Percentiles rank a stretch among this genome's conserved stretches.
Evolutionary conservation across 37 sponge, comb jelly and placozoan species (phyloP).

Genomic region (Mnemiopsis leidyi): DNA sequence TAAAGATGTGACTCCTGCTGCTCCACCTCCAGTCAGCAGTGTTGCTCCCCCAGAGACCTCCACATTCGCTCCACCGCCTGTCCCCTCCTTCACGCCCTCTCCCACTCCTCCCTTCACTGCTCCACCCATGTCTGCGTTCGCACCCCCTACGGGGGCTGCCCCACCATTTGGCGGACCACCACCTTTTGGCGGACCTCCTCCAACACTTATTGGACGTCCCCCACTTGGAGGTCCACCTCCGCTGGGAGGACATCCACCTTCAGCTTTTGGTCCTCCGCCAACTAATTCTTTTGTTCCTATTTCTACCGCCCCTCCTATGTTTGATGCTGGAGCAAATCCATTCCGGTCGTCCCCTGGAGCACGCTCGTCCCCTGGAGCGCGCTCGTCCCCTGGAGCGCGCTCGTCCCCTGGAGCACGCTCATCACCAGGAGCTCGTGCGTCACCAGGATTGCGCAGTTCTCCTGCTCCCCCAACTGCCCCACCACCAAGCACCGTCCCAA

Average conservation of each 20-base stretch:
- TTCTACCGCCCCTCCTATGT: background rate
- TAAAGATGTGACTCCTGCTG: too few species aligned
- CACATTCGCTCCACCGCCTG: background rate
- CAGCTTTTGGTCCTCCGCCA: background rate
- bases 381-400: background rate
- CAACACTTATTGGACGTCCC: background rate
- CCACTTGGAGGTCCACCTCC: background rate
- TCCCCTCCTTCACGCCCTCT: background rate
- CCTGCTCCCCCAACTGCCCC: background rate
- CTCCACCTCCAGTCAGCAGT: too few species aligned
- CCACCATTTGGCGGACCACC: slow-evolving; percentile 13
- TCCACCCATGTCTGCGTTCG: background rate
- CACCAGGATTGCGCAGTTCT: background rate
- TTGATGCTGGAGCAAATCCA: background rate
- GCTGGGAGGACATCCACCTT: background rate
- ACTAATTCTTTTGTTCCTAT: background rate
- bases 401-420: background rate
- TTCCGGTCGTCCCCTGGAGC: background rate
- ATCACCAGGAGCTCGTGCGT: background rate
- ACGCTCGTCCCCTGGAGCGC: background rate
- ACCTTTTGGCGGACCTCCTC: slow-evolving; percentile 15
- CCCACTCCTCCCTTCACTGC: background rate
- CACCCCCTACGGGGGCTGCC: background rate
- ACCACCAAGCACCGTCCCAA: background rate
- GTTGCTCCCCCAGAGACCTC: background rate